phyloP scores from a whole-genome alignment of 2,797 vertebrate species.

The Phoxinus dragarum region DNA sequence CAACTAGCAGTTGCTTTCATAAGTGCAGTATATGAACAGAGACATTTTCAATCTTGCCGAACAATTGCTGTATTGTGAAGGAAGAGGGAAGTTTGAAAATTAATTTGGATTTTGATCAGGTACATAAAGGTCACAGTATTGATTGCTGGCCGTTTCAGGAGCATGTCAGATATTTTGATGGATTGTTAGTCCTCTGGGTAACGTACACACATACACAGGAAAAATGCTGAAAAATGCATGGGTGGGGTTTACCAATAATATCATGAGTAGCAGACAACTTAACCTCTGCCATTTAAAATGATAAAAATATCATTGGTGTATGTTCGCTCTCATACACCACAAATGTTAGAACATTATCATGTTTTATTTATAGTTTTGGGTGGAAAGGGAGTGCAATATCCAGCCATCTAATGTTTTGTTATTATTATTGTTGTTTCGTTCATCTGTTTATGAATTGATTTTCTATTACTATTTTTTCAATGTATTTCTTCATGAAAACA shows the following conservation, averaged over 20 bases:
- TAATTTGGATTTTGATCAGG: slow-evolving; percentile 27
- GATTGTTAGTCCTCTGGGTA: slow-evolving; percentile 4
- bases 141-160: neutral
- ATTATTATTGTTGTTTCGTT: neutral
- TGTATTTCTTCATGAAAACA: neutral
- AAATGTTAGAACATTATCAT: neutral
- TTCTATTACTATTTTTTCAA: neutral
- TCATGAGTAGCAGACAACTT: slow-evolving; percentile 2
- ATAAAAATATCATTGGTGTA: neutral
- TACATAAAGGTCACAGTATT: slow-evolving; percentile 30
- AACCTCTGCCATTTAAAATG: neutral
- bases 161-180: slow-evolving; percentile 16
- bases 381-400: neutral
- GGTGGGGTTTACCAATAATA: neutral
- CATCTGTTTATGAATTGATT: neutral
- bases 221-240: neutral
- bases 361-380: neutral
- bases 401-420: neutral
- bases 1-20: neutral
- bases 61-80: neutral
- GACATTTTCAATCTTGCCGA: slow-evolving; percentile 13
- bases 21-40: neutral
- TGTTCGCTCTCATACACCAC: neutral
- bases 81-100: neutral
- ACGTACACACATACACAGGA: neutral